These are phyloP conservation scores for Tipula helvola DNA, from an alignment of 2,888 invertebrate genomes.

Conservation along the genomic window DNA sequence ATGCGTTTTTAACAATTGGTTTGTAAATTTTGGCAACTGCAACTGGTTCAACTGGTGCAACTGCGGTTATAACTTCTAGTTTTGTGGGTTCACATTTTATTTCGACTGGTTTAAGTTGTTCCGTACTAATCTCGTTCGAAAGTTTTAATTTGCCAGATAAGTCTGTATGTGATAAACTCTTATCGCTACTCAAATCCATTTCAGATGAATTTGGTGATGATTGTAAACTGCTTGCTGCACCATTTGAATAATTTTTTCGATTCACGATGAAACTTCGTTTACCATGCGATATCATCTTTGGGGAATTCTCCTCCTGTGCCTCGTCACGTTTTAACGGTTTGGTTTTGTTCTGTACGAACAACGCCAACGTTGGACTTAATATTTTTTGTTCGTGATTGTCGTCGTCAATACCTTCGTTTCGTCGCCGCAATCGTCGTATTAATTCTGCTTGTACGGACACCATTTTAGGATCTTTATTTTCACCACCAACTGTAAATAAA, in stretches of 20 bases:
- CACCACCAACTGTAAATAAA: not conserved
- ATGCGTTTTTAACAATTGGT: not conserved
- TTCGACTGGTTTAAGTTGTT: not conserved
- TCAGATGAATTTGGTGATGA: not conserved
- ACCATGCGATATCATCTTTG: not conserved
- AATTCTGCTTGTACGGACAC: not conserved
- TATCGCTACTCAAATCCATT: not conserved
- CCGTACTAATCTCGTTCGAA: not conserved
- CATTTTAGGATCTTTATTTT: constrained; percentile 7
- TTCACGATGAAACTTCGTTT: not conserved
- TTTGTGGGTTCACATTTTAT: not conserved
- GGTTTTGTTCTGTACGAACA: constrained; percentile 6
- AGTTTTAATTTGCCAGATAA: not conserved
- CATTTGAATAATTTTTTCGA: not conserved
- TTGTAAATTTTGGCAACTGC: not conserved
- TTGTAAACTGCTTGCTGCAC: not conserved
- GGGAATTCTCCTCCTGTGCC: not conserved
- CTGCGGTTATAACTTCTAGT: not conserved
- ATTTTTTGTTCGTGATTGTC: not conserved
- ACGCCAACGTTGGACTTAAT: not conserved
- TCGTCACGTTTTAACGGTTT: constrained; percentile 8
- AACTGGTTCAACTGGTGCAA: not conserved
- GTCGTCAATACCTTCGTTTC: not conserved
- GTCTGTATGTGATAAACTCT: not conserved
- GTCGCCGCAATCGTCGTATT: not conserved